Evolutionary conservation across 2,888 invertebrate genomes (phyloP).

Genomic region (Eupithecia inturbata): DNA sequence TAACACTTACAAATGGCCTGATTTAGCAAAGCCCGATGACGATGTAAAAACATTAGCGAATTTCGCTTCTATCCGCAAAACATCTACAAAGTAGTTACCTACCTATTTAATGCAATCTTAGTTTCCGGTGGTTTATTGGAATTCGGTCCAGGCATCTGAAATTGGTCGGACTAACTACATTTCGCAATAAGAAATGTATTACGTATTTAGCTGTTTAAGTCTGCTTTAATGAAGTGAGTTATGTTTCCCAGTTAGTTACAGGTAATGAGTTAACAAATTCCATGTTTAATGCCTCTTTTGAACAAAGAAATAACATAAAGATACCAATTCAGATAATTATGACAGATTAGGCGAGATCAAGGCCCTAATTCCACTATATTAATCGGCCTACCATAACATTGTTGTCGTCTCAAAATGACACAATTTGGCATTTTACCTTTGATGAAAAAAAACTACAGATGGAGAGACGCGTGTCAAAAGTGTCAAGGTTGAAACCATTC

Average conservation of each 20-base stretch:
- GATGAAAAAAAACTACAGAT: too few relatives aligned
- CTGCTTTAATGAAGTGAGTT: conserved; percentile 41
- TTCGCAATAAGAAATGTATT: conserved; percentile 34
- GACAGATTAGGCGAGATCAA: background rate
- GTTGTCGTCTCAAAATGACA: too few relatives aligned
- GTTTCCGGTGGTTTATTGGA: conserved; percentile 39
- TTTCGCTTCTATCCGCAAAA: conserved; percentile 20
- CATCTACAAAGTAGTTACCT: background rate
- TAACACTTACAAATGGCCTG: too few relatives aligned
- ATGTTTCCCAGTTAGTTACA: conserved; percentile 15
- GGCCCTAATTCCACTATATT: too few relatives aligned
- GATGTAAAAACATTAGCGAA: background rate
- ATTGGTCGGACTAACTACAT: conserved; percentile 37
- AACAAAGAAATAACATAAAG: background rate
- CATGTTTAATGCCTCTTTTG: background rate
- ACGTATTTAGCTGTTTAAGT: conserved; percentile 37
- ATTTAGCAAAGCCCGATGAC: too few relatives aligned
- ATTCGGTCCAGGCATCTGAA: conserved; percentile 38
- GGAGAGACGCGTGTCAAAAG: too few relatives aligned
- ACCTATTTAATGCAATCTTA: conserved; percentile 9
- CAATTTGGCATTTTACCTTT: too few relatives aligned
- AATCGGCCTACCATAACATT: too few relatives aligned
- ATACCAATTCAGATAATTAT: background rate
- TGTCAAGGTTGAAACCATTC: too few relatives aligned
- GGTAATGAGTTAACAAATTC: conserved; percentile 19